Conservation (phyloP, 2,113 vertebrate species). For the Equus quagga region DNA sequence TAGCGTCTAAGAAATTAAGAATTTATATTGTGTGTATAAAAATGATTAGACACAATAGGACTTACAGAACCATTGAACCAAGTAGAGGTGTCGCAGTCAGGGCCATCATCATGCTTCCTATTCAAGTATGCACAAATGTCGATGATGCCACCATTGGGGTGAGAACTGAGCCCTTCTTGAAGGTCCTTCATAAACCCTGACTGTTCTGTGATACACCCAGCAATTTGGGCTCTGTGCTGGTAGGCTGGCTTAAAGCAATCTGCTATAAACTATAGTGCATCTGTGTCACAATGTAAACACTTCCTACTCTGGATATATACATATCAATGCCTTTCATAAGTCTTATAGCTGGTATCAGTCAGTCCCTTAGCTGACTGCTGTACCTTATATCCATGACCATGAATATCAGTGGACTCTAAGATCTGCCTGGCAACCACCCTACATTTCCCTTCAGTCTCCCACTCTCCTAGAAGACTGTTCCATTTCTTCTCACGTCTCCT, state of each 20-base stretch:
- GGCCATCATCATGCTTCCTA: neutral
- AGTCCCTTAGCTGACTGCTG: neutral
- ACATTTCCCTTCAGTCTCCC: neutral
- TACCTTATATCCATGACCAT: neutral
- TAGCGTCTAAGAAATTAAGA: neutral
- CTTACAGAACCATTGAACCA: neutral
- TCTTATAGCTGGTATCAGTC: neutral
- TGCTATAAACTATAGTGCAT: neutral
- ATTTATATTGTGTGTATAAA: neutral
- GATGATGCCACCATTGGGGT: neutral
- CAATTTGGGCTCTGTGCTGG: neutral
- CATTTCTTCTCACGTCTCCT: neutral
- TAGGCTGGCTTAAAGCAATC: neutral
- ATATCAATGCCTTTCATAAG: neutral
- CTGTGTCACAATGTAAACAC: neutral
- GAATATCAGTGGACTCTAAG: neutral
- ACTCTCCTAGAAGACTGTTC: neutral
- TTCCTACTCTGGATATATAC: neutral
- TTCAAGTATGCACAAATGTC: neutral
- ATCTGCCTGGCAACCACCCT: neutral
- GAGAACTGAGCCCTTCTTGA: neutral
- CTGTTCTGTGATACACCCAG: neutral
- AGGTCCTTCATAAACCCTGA: neutral
- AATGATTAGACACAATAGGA: neutral
- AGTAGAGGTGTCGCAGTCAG: rapidly evolving